These are phyloP conservation scores for Gymnopithys bicolor DNA, from an alignment of 2,797 vertebrate species.

Conservation along the genomic window DNA sequence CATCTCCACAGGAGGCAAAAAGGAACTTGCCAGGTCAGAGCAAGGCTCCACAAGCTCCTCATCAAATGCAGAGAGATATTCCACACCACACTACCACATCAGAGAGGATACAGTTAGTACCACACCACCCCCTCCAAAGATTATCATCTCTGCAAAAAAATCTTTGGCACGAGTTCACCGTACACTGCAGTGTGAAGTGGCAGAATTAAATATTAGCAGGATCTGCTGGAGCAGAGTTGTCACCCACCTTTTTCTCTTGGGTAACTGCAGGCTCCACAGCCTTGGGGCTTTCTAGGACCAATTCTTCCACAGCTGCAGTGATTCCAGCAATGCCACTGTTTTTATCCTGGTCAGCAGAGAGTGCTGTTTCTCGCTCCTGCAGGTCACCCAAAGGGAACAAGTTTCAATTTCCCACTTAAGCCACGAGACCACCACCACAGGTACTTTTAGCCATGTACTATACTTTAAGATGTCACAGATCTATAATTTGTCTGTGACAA, in stretches of 20 bases:
- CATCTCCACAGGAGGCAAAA: constrained; percentile 75
- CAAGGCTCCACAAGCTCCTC: constrained; percentile 81
- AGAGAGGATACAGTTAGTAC: constrained; percentile 9
- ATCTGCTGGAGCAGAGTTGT: neutral
- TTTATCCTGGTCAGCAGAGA: constrained; percentile 74
- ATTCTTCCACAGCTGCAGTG: constrained; percentile 77
- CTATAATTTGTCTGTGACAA: neutral
- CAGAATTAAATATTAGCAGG: neutral
- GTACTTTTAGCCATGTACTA: neutral
- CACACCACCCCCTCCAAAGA: neutral
- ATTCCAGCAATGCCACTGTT: constrained; percentile 49
- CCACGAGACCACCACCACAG: neutral
- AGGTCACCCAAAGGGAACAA: constrained; percentile 4
- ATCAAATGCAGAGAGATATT: constrained; percentile 91
- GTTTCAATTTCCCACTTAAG: neutral
- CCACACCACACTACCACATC: constrained; percentile 80
- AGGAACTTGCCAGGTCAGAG: constrained; percentile 57
- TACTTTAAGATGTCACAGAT: neutral
- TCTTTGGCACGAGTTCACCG: neutral
- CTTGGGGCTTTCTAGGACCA: constrained; percentile 81
- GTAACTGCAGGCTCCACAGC: constrained; percentile 56
- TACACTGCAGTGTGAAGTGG: neutral
- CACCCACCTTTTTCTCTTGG: constrained; percentile 73
- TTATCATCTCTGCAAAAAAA: neutral
- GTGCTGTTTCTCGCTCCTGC: constrained; percentile 86